Evolutionary conservation across 2,797 vertebrate genomes (phyloP).

Genomic region (Echeneis naucrates): DNA sequence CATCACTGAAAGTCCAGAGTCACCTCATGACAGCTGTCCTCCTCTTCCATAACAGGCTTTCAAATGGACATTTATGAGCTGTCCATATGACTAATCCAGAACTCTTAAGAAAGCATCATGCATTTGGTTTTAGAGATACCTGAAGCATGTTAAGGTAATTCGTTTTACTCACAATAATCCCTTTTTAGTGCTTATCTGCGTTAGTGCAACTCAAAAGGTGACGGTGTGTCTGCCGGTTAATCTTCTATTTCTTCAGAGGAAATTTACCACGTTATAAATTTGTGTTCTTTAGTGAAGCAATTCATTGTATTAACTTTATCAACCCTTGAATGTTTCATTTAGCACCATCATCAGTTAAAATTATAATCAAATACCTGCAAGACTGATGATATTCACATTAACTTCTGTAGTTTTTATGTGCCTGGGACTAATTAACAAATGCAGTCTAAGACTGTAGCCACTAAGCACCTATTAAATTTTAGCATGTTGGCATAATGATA

Average conservation of each 20-base stretch:
- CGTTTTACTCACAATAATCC: slow-evolving; percentile 3
- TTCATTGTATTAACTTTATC: neutral
- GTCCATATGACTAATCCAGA: slow-evolving; percentile 13
- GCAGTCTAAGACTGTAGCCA: no score
- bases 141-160: slow-evolving; percentile 15
- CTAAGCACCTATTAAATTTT: no score
- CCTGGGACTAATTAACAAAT: slow-evolving; percentile 13
- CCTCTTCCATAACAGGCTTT: slow-evolving; percentile 28
- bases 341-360: neutral
- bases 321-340: neutral
- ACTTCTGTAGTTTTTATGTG: no score
- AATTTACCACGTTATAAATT: neutral
- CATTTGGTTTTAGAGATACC: slow-evolving; percentile 1
- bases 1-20: slow-evolving; percentile 21
- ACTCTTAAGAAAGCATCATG: neutral
- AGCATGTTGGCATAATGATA: neutral
- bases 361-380: neutral
- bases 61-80: slow-evolving; percentile 17
- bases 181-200: neutral
- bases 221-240: no score
- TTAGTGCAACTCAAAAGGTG: neutral
- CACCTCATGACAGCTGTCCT: slow-evolving; percentile 6
- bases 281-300: neutral
- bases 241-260: neutral
- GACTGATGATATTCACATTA: neutral